Base-by-base conservation (phyloP, 2,797 vertebrate genomes). In the Sebastes trivittatus region DNA sequence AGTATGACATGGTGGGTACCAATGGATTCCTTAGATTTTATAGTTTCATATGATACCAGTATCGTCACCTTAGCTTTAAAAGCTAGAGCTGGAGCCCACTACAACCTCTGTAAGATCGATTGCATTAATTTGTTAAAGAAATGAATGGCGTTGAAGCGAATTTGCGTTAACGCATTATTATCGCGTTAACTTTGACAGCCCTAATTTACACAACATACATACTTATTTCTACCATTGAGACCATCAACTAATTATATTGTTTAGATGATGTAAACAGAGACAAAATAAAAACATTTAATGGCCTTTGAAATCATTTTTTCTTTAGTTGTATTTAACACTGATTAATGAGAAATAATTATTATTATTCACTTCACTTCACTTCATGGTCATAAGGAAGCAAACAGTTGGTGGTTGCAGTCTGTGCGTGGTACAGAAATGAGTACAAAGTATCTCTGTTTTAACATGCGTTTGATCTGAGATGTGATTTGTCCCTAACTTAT, bases 401-500 rank as follows among this genome's bases (percentile, higher is more conserved):
- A 23, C 11, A 46, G 16, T 23, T 71, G 25, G 14, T 29, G 25
- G 20, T 20, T 42, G 23, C 20, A 27, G 49, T 52, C 6, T 25
- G 2, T 74, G 1, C 2, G 1, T 9, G 18, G 16, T 49, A 64
- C 18, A 38, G 1, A 0, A 23, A 25, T 27, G 11, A 73, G 9
- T 27, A 0, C 10, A 29, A 27, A 52, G 5, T 4, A 30, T 68
- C 42, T 56, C 10, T 32, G 22, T 55, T 55, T 74, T 16, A 42
- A 64, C 23, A 49, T 23, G 6, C 5, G 7, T 70, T 75, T 49
- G 46, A n/a, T 72, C 13, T 22, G 11, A 52, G 38, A 66, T 77
- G 46, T 65, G 36, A 56, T 58, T 49, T 49, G 61, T 64, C 58
- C 22, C 54, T 65, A 63, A 72, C 54, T 68, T 46, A 13, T 18